Conservation (phyloP, 2,113 vertebrate genomes). For the Hipposideros armiger region DNA sequence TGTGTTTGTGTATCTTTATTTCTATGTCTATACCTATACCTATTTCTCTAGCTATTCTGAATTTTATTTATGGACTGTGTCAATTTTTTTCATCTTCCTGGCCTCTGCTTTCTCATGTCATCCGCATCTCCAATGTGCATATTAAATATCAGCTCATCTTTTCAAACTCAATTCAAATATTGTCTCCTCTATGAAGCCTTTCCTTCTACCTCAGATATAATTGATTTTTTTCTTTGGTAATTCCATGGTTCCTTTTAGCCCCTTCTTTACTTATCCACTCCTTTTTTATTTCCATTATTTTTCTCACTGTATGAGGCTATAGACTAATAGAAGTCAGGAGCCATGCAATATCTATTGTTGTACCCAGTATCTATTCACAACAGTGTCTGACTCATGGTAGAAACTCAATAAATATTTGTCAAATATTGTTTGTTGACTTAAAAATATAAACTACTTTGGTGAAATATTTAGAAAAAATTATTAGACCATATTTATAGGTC, state of each 20-base stretch:
- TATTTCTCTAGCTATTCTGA: not conserved
- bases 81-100: not conserved
- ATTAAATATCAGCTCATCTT: not conserved
- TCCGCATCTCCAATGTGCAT: not conserved
- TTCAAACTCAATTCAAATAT: not conserved
- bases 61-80: not conserved
- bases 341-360: not conserved
- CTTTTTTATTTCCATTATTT: not conserved
- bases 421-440: conserved; percentile 13
- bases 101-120: not conserved
- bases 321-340: not conserved
- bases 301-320: not conserved
- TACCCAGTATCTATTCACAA: not conserved
- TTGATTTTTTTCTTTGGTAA: not conserved
- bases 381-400: not conserved
- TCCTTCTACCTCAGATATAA: not conserved
- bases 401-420: not conserved
- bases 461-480: conserved; percentile 12
- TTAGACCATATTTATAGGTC: not conserved
- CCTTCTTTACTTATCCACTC: too few species aligned
- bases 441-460: not conserved
- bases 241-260: too few species aligned
- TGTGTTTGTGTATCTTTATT: not conserved
- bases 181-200: not conserved
- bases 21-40: not conserved